Evolutionary conservation across 2,888 invertebrate species (phyloP), one percentile per base, ranked within the genome.

Genomic region (Serrognathus titanus): DNA sequence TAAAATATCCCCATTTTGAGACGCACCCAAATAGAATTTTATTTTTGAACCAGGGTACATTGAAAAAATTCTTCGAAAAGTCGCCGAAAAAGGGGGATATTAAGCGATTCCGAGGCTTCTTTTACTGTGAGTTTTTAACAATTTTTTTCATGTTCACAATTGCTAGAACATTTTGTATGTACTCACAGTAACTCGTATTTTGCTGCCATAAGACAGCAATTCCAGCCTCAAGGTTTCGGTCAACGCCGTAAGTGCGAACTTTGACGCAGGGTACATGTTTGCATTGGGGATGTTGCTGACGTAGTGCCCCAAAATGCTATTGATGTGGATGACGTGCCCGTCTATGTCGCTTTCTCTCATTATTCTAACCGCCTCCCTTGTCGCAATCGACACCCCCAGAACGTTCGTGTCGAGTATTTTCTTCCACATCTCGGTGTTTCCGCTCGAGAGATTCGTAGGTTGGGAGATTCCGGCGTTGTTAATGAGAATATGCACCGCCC

Each of bases 141-240:
- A n/a, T n/a, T n/a, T n/a, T n/a, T 16, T 16, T 16, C 16, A 16
- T 16, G 16, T 16, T 16, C 16, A 3, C 16, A 16, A 16, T 16
- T 16, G 24, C 24, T 1, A 48, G 36, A 36, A 37, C 39, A 47
- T 24, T 55, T 51, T 41, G 38, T 20, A 20, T 36, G 40, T 12
- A 59, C 69, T 68, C 69, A 75, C 75, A 59, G 72, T 69, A 57
- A 75, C 63, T 65, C 69, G 69, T 51, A 74, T 74, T 51, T 68
- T 65, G 36, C 69, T 69, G 53, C 69, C 68, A 9, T 68, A 62
- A 46, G 53, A 66, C 50, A 71, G 60, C 46, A 76, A 61, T 60
- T 76, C 76, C 59, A 74, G 74, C n/a, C 75, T 62, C 20, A 75
- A 63, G 51, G 72, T 73, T 57, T 75, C 75, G 1, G 74, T 74